These are phyloP conservation scores for Micrastur ruficollis DNA, from an alignment of 2,797 vertebrate genomes.

Conservation along the genomic window DNA sequence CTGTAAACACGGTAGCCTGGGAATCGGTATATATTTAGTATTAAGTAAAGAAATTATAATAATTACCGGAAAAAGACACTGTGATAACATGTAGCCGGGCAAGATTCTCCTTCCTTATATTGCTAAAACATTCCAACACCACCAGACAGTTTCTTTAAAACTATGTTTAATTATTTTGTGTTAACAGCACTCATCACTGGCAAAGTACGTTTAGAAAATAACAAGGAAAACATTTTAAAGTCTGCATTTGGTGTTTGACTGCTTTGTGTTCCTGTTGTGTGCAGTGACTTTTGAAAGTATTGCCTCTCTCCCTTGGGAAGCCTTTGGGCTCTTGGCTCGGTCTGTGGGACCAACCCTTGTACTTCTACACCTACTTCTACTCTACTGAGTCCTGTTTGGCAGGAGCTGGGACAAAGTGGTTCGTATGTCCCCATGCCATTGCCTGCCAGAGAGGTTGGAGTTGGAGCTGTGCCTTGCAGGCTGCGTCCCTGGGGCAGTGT, in stretches of 20 bases:
- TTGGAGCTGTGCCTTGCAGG: accelerated
- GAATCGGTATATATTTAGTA: not conserved
- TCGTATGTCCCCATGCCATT: accelerated
- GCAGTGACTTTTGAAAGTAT: not conserved
- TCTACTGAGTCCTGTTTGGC: not conserved
- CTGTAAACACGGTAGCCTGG: conserved; percentile 73
- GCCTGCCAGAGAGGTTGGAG: not conserved
- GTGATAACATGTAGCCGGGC: not conserved
- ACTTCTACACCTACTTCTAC: not conserved
- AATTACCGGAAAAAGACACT: not conserved
- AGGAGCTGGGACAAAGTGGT: not conserved
- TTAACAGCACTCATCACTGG: not conserved
- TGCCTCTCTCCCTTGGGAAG: not conserved
- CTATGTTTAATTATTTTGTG: not conserved
- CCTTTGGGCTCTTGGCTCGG: not conserved
- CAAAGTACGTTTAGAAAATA: not conserved
- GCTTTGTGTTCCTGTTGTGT: not conserved
- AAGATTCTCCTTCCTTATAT: not conserved
- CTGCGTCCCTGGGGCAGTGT: not conserved
- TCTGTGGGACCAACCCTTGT: not conserved
- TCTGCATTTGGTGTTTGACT: not conserved
- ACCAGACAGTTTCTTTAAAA: not conserved
- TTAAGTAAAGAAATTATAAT: not conserved
- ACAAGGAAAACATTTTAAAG: not conserved
- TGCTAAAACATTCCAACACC: not conserved